Evolutionary conservation across 2,888 invertebrate genomes (phyloP), one percentile per base, ranked within the genome.

Genomic region (Ametastegia equiseti): DNA sequence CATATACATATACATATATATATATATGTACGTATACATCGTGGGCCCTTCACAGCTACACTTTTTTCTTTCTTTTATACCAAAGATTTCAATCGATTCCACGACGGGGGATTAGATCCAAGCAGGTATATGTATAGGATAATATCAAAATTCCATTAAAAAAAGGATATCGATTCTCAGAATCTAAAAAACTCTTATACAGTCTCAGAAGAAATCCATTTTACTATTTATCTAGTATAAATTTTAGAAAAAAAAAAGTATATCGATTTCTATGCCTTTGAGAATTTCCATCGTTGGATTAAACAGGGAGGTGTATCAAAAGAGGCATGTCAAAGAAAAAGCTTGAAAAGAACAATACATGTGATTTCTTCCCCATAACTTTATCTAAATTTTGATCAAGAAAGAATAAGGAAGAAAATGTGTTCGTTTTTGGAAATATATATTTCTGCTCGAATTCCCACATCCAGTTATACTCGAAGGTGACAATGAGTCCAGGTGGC

Each of bases 371-470:
- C 3, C 23, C 54, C 54, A 23, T 54, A 11, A 54, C 23, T 54
- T 54, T 23, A 19, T 19, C 6, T 27, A 30, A 5, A 71, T 39
- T 71, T 71, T 45, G 23, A n/a, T 27, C 27, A 27, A 45, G 45
- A 71, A 27, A 1, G 39, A 19, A 1, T 15, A 39, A 11, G n/a
- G 1, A 67, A 6, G n/a, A 36, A n/a, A 11, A 11, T 19, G 3
- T 45, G 11, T 47, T 27, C 27, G 15, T 75, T 75, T 50, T 75
- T 1, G 30, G n/a, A 45, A 33, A 78, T 42, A 19, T 6, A n/a
- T 60, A 27, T 13, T 60, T 60, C 78, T 15, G 60, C 60, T 42
- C 57, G 60, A 78, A 78, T 78, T 78, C 78, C 78, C 78, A 78
- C 78, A 75, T 36, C n/a, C 33, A 54, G 36, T 23, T 33, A 75